A percentile compares a stretch with the other conserved stretches of the same genome.
Evolutionary conservation across 1,140 invertebrate species (phyloP).

Genomic region (Philopotamus ludificatus): DNA sequence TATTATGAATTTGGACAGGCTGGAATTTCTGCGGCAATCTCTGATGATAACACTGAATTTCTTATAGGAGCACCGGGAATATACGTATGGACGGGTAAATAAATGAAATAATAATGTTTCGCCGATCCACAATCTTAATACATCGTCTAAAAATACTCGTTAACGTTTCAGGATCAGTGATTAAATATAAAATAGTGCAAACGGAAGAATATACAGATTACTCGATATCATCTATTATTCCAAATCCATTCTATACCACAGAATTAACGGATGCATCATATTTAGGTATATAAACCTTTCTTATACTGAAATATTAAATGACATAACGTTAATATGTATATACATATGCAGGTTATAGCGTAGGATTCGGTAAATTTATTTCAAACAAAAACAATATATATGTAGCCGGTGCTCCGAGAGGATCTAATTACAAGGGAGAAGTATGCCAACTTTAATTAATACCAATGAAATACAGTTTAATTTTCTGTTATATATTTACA

Average conservation of each 20-base stretch:
- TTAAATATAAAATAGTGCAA: slow-evolving; percentile 27
- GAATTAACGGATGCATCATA: slow-evolving; percentile 31
- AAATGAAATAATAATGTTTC: no score
- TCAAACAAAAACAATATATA: slow-evolving; percentile 47
- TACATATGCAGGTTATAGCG: slow-evolving; percentile 56
- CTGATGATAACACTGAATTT: slow-evolving; percentile 51
- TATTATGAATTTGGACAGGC: slow-evolving; percentile 57
- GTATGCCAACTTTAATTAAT: slow-evolving; percentile 15
- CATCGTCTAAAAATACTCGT: no score
- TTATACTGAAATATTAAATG: background rate
- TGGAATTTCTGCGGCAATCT: slow-evolving; percentile 56
- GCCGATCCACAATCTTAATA: no score
- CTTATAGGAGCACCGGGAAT: slow-evolving; percentile 63
- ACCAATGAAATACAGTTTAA: slow-evolving; percentile 37
- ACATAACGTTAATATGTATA: background rate
- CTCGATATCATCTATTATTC: slow-evolving; percentile 19
- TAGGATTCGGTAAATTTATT: slow-evolving; percentile 59
- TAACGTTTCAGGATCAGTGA: slow-evolving; percentile 31
- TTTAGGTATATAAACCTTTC: slow-evolving; percentile 30
- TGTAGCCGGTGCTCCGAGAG: slow-evolving; percentile 58
- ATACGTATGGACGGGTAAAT: slow-evolving; percentile 56
- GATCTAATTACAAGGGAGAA: slow-evolving; percentile 41
- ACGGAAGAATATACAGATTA: background rate
- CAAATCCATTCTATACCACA: slow-evolving; percentile 33
- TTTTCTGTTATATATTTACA: slow-evolving; percentile 40